Evolutionary conservation across 2,888 invertebrate species (phyloP), one percentile per base, ranked within the genome.

Genomic region (Lobophora halterata): DNA sequence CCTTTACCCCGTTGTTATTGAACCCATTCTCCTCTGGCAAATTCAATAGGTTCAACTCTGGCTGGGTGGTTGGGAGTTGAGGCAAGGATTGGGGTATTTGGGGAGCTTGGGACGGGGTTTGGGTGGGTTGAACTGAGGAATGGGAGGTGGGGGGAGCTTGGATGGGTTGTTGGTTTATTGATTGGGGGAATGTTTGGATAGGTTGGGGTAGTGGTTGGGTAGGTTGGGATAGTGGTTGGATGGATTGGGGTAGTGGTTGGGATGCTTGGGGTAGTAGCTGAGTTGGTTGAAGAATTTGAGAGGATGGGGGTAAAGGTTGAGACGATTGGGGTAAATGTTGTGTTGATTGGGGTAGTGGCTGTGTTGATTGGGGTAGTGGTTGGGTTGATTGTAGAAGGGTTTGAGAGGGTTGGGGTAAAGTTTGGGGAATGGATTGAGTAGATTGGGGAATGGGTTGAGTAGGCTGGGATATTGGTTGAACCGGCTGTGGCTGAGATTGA

Each of bases 1-100:
- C 88, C 47, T 79, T 85, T 27, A 69, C 72, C 0, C 55, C 77
- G 30, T 75, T 78, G 27, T 55, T 61, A 8, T 65, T 58, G 27
- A 65, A 67, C 1, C 72, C 73, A 27, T 79, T 77, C 40, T 78
- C 79, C 3, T 50, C 42, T 1, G 69, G 61, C 5, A 83, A 57
- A 37, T 48, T 73, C 28, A 83, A 58, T 46, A 76, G 71, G 3
- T 64, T 59, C n/a, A 67, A 42, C 1, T 75, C 79, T 30, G n/a
- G n/a, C n/a, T 61, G 67, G 0, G 52, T 33, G 3, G 23, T 21
- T 4, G 36, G 35, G 17, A 33, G 24, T 32, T 50, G 52, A 1
- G 50, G 41, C 3, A 46, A 26, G 2, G 53, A 19, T 17, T 34
- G 48, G 5, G 43, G 40, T 3, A 40, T 17, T 33, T 46, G 45